Percentiles rank a stretch among this genome's conserved stretches.
phyloP scores from a whole-genome alignment of 53 echinoderm and acorn worm species.

The Stichopus horrens region DNA sequence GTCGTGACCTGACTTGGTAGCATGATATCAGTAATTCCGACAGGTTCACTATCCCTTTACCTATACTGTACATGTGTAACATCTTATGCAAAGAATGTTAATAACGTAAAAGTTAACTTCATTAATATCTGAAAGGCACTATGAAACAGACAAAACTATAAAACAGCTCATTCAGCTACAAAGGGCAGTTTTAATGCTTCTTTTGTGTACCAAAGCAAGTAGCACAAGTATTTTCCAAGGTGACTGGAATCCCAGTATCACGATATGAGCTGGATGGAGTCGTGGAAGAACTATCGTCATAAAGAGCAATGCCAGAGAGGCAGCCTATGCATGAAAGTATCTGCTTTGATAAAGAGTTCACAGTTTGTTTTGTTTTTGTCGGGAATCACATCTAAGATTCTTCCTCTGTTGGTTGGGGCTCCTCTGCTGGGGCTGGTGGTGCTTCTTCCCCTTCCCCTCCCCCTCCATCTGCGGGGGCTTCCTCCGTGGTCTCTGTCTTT shows the following conservation, averaged over 20 bases:
- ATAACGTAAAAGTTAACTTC: too few relatives aligned
- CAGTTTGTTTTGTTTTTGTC: background rate
- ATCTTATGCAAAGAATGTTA: too few relatives aligned
- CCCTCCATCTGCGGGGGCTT: conserved; percentile 63
- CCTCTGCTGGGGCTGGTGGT: conserved; percentile 76
- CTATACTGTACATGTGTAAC: too few relatives aligned
- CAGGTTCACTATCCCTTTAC: too few relatives aligned
- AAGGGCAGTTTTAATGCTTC: background rate
- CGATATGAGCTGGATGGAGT: background rate
- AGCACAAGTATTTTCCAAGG: background rate
- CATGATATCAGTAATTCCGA: too few relatives aligned
- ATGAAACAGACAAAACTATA: background rate
- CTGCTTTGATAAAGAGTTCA: background rate
- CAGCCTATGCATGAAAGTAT: background rate
- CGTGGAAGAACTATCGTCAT: background rate
- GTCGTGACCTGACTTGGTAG: too few relatives aligned
- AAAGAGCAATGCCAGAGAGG: too few relatives aligned
- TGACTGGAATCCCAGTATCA: background rate
- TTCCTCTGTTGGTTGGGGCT: conserved; percentile 79
- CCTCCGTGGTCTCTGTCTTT: conserved; percentile 46
- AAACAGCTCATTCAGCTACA: background rate
- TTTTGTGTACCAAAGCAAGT: background rate
- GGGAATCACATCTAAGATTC: background rate
- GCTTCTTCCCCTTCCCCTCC: conserved; percentile 75
- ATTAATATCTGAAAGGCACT: background rate